These are phyloP conservation scores for Macrobrachium nipponense DNA, from an alignment of 1,140 invertebrate genomes.

Conservation along the genomic window DNA sequence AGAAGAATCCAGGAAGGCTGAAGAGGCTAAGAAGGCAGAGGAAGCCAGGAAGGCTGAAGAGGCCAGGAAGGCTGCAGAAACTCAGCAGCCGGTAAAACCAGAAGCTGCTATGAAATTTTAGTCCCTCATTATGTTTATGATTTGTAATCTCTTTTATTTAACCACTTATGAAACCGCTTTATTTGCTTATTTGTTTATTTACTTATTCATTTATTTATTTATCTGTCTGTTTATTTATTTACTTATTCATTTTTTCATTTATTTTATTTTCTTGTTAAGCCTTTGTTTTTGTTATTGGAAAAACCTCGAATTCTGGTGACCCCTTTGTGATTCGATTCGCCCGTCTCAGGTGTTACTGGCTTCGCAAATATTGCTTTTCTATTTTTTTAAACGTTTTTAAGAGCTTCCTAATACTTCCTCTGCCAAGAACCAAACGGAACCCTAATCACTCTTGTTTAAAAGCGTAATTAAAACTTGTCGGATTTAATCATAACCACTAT, in stretches of 20 bases:
- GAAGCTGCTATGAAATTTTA: constrained; percentile 1
- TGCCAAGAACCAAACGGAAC: too few relatives aligned
- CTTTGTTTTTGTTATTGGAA: not conserved
- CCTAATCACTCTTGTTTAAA: not conserved
- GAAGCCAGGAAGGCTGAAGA: constrained; percentile 2
- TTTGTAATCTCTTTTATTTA: not conserved
- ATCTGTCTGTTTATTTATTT: not conserved
- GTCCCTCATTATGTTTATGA: constrained; percentile 9
- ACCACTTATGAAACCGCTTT: not conserved
- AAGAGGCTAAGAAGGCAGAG: not conserved
- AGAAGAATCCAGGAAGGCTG: not conserved
- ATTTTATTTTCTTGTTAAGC: not conserved
- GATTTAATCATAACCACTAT: not conserved
- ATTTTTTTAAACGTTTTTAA: not conserved
- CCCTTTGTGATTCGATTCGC: constrained; percentile 16
- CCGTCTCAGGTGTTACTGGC: constrained; percentile 11
- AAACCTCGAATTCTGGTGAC: constrained; percentile 41
- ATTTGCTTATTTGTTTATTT: not conserved
- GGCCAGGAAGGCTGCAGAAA: constrained; percentile 29
- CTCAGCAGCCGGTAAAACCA: constrained; percentile 29
- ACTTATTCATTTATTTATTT: not conserved
- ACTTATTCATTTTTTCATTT: not conserved
- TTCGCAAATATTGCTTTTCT: not conserved
- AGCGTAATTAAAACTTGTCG: not conserved
- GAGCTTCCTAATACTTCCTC: too few relatives aligned